Evolutionary conservation across 2,888 invertebrate genomes (phyloP), one percentile per base, ranked within the genome.

Genomic region (Notocelia uddmanniana): DNA sequence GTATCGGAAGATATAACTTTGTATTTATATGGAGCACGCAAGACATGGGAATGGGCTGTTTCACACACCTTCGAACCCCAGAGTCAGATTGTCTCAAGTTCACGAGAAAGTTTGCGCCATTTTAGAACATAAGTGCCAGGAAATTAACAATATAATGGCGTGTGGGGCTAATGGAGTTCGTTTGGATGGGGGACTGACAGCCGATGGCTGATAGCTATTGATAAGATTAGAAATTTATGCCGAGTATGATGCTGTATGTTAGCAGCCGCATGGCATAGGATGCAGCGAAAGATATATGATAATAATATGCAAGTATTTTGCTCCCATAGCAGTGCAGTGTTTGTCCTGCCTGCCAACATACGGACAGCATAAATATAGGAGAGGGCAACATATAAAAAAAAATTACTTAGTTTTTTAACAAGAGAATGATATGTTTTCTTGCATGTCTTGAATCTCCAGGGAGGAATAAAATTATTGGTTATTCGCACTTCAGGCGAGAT

Each of bases 221-320:
- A 73, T 73, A 73, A 69, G 73, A 73, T 69, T 73, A 73, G 73
- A 73, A 73, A 73, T 54, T 69, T 50, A 73, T 59, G 59, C 31
- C 31, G 60, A 63, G 50, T 50, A 50, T 52, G 60, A 62, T 60
- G 69, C 58, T 26, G 60, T 60, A 21, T 5, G 45, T 45, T 45
- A 3, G 8, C 23, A 19, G 21, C 23, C 18, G 50, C 11, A 50
- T 50, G 19, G 21, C 21, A 48, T 31, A 45, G n/a, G 26, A 57
- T 15, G 19, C 11, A 55, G 54, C 48, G 41, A 15, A 55, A 55
- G 41, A 34, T 52, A n/a, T 6, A 13, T 13, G 11, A 41, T 15
- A 5, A 41, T 41, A 41, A 15, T 41, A 41, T 41, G 15, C 15
- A 26, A 1, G 41, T 41, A 15, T 41, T 45, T 45, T 8, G 45